These are phyloP conservation scores for Carterocephalus palaemon DNA, from an alignment of 2,888 invertebrate genomes.

Conservation along the genomic window DNA sequence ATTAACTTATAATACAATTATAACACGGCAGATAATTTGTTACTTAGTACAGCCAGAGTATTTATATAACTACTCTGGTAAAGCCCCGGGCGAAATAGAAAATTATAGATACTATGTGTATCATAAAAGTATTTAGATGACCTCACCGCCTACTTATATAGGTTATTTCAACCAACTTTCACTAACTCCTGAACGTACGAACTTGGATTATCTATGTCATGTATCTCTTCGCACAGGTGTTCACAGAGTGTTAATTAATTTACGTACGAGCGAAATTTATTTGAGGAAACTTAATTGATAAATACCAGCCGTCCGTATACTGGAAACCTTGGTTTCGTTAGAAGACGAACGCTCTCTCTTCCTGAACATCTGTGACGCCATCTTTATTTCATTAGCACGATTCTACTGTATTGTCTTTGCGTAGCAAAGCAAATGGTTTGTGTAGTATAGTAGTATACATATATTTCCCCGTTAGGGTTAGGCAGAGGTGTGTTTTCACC, in stretches of 20 bases:
- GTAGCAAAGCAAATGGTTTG: background rate
- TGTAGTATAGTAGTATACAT: background rate
- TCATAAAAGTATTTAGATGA: no score
- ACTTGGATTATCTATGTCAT: conserved; percentile 54
- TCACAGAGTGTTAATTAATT: conserved; percentile 61
- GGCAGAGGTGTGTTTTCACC: no score
- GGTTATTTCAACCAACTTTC: conserved; percentile 18
- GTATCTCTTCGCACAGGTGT: conserved; percentile 50
- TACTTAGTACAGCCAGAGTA: no score
- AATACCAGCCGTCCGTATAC: conserved; percentile 46
- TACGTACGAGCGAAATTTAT: conserved; percentile 50
- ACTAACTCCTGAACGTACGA: conserved; percentile 33
- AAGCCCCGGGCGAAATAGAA: no score
- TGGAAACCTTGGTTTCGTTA: conserved; percentile 47
- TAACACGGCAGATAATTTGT: background rate
- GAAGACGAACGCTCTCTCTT: conserved; percentile 41
- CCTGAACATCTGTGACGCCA: conserved; percentile 36
- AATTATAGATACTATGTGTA: no score
- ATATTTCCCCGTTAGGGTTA: no score
- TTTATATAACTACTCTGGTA: no score
- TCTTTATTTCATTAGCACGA: conserved; percentile 19
- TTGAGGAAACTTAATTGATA: conserved; percentile 54
- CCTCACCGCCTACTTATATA: no score
- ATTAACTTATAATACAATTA: no score
- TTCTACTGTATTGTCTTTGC: conserved; percentile 14